A percentile compares a stretch with the other conserved stretches of the same genome.
Conservation (phyloP, 2,797 vertebrate genomes). For the Acipenser transmontanus region DNA sequence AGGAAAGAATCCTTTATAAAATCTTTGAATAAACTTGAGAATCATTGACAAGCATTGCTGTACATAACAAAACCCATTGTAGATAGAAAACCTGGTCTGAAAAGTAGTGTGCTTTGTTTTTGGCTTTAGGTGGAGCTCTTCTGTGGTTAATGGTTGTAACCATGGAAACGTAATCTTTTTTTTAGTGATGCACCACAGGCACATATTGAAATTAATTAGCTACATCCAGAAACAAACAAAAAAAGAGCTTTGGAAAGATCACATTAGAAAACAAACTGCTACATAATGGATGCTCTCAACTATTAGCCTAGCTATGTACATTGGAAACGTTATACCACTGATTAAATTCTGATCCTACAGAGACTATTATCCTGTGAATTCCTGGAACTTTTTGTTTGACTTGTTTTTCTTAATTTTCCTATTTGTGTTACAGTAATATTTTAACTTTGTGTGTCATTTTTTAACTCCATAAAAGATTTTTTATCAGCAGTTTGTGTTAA, state of each 20-base stretch:
- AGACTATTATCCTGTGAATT: not conserved
- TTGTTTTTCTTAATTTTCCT: not conserved
- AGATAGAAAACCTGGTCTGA: too few relatives aligned
- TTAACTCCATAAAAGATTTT: too few relatives aligned
- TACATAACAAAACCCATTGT: too few relatives aligned
- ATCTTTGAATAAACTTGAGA: too few relatives aligned
- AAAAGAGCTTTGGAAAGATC: not conserved
- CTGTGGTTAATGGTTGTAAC: not conserved
- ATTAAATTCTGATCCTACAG: not conserved
- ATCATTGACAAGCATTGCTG: too few relatives aligned
- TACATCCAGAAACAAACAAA: slow-evolving; percentile 8
- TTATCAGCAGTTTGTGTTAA: not conserved
- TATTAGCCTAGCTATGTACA: not conserved
- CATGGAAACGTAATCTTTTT: not conserved
- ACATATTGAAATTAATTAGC: not conserved
- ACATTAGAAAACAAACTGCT: not conserved
- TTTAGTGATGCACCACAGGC: not conserved
- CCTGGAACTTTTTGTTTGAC: not conserved
- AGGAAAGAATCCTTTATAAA: too few relatives aligned
- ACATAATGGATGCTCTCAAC: not conserved
- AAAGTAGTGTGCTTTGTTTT: not conserved
- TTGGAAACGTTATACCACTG: not conserved
- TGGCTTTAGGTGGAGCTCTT: slow-evolving; percentile 3
- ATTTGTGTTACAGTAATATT: too few relatives aligned
- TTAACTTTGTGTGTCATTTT: too few relatives aligned